A percentile compares a stretch with the other conserved stretches of the same genome.
Conservation (phyloP, 2,797 vertebrate genomes). For the Chaetophractus vellerosus region DNA sequence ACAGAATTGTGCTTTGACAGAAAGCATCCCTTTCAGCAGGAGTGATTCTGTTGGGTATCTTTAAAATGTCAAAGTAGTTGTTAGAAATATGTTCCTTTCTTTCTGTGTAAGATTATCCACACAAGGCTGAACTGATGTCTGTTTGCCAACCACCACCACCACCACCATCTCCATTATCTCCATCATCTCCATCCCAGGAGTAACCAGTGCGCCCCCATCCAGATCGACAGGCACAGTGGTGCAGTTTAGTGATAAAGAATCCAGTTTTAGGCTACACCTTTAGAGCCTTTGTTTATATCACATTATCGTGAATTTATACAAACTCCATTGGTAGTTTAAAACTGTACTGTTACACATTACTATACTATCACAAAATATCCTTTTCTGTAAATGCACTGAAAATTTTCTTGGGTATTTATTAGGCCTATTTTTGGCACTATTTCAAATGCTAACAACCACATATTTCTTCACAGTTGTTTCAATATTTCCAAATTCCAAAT, state of each 20-base stretch:
- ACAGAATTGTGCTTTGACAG: slow-evolving; percentile 6
- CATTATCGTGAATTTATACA: slow-evolving; percentile 77
- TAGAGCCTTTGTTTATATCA: slow-evolving; percentile 71
- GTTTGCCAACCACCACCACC: too few species aligned
- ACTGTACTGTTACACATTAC: slow-evolving; percentile 49
- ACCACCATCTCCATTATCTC: too few species aligned
- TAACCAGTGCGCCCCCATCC: neutral
- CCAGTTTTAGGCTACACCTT: neutral
- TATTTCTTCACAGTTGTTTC: slow-evolving; percentile 59
- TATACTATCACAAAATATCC: slow-evolving; percentile 77
- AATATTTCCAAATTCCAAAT: slow-evolving; percentile 65
- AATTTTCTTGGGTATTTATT: neutral
- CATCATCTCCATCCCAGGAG: too few species aligned
- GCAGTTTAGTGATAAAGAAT: neutral
- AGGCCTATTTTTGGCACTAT: slow-evolving; percentile 66
- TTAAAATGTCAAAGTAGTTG: neutral
- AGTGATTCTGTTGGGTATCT: neutral
- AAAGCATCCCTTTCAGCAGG: neutral
- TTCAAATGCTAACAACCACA: slow-evolving; percentile 67
- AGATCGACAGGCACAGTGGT: neutral
- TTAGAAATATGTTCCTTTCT: neutral
- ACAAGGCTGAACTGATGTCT: too few species aligned
- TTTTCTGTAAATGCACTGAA: slow-evolving; percentile 71
- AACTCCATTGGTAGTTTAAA: slow-evolving; percentile 65
- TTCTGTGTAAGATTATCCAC: too few species aligned